These are phyloP conservation scores for Pseudonaja textilis DNA, from an alignment of 2,113 vertebrate genomes.

Conservation along the genomic window DNA sequence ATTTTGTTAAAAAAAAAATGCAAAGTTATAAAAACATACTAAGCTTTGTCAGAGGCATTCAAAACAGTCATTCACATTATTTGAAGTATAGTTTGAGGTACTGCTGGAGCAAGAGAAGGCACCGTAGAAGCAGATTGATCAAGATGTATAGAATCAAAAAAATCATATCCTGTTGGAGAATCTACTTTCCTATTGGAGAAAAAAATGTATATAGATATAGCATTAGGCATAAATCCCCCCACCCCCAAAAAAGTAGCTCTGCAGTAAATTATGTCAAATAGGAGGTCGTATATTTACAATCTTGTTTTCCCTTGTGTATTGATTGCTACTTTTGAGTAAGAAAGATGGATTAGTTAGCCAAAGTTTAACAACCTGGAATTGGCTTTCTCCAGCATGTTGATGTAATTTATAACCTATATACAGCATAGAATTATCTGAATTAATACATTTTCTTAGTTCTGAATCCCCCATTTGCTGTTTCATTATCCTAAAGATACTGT, in stretches of 20 bases:
- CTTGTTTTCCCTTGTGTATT: neutral
- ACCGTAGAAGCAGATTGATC: constrained; percentile 34
- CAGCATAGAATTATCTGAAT: neutral
- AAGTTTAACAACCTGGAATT: constrained; percentile 13
- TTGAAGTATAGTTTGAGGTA: constrained; percentile 62
- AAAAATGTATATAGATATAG: constrained; percentile 41
- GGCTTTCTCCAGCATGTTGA: neutral
- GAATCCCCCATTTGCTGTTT: neutral
- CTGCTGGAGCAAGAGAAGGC: constrained; percentile 46
- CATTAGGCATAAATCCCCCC: neutral
- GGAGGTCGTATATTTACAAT: neutral
- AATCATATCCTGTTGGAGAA: constrained; percentile 30
- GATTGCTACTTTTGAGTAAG: neutral
- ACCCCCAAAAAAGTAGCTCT: neutral
- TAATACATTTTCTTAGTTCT: neutral
- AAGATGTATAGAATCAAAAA: constrained; percentile 26
- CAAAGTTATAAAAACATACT: constrained; percentile 50
- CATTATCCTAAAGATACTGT: neutral
- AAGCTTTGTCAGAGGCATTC: constrained; percentile 51
- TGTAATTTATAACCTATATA: neutral
- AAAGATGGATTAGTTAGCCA: neutral
- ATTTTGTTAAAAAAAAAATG: constrained; percentile 48
- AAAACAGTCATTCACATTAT: constrained; percentile 67
- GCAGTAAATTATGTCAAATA: neutral
- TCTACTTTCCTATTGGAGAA: constrained; percentile 63